These are phyloP conservation scores for Mobula hypostoma DNA, from an alignment of 2,113 vertebrate genomes.

Conservation along the genomic window DNA sequence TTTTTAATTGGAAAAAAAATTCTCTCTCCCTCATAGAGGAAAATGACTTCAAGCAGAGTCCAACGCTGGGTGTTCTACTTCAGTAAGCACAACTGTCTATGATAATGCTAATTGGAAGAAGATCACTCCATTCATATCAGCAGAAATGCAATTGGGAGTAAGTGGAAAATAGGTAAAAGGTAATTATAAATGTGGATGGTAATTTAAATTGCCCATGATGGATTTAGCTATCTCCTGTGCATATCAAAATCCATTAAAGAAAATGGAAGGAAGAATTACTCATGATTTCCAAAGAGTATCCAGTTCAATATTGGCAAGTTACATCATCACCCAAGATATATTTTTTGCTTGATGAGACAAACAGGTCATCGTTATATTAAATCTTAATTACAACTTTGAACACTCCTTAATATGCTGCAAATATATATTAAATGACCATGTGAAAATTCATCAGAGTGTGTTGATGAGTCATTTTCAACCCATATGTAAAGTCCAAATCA, in stretches of 20 bases:
- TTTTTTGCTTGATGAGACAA: too few relatives aligned
- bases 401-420: too few relatives aligned
- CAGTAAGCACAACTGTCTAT: not conserved
- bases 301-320: not conserved
- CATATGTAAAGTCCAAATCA: too few relatives aligned
- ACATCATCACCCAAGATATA: not conserved
- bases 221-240: not conserved
- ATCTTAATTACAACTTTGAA: too few relatives aligned
- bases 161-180: not conserved
- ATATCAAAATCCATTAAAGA: not conserved
- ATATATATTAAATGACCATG: too few relatives aligned
- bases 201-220: not conserved
- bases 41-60: not conserved
- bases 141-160: not conserved
- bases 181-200: not conserved
- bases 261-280: not conserved
- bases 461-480: too few relatives aligned
- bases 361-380: too few relatives aligned
- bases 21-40: not conserved
- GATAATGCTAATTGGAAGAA: conserved; percentile 8
- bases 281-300: not conserved
- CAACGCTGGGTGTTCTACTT: not conserved
- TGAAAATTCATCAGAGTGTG: too few relatives aligned
- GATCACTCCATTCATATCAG: not conserved
- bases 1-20: not conserved